Conservation (phyloP, 2,797 vertebrate species). For the Thalassophryne amazonica region DNA sequence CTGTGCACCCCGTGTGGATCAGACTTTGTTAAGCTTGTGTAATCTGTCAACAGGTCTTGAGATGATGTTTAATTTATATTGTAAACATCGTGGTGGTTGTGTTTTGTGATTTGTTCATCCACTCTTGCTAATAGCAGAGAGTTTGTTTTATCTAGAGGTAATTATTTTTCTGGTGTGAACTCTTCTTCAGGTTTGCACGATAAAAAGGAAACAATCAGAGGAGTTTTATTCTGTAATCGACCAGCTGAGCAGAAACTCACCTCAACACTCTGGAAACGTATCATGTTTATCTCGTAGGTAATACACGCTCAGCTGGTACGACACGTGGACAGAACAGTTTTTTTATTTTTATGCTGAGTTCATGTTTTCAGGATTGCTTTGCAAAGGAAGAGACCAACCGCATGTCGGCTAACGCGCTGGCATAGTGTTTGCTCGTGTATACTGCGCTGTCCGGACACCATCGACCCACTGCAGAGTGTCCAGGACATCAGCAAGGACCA, state of each 20-base stretch:
- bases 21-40: too few relatives aligned
- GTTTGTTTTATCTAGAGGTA: background rate
- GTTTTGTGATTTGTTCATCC: too few relatives aligned
- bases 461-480: constrained; percentile 92
- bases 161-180: constrained; percentile 14
- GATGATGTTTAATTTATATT: too few relatives aligned
- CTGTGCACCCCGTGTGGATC: too few relatives aligned
- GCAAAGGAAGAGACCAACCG: constrained; percentile 96
- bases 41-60: too few relatives aligned
- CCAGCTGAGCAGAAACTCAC: constrained; percentile 94
- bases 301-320: background rate
- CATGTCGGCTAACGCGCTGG: constrained; percentile 97
- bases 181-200: constrained; percentile 86
- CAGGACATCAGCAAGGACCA: constrained; percentile 98
- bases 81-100: too few relatives aligned
- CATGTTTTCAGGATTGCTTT: constrained; percentile 84
- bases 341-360: constrained; percentile 1
- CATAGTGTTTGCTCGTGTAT: constrained; percentile 98
- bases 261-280: constrained; percentile 92
- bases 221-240: constrained; percentile 94
- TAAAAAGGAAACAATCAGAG: constrained; percentile 87
- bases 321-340: background rate
- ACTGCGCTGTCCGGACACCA: constrained; percentile 94
- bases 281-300: constrained; percentile 98
- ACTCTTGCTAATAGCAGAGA: background rate